Conservation (phyloP, 2,797 vertebrate species). For the Cynopterus sphinx region DNA sequence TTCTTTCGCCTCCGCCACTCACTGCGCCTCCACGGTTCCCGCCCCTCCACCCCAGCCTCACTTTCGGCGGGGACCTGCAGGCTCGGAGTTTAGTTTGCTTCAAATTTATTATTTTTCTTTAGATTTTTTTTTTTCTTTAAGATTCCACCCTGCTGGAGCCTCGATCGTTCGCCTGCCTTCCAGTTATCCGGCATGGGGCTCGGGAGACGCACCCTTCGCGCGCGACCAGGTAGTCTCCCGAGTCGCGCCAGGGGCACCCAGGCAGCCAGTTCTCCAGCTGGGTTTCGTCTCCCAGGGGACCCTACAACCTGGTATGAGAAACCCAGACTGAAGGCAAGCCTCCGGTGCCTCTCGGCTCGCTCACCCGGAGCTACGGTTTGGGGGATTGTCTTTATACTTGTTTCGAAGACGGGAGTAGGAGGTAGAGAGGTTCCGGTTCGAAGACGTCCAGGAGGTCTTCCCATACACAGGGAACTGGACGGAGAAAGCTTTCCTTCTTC, state of each 20-base stretch:
- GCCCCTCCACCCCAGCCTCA: slow-evolving; percentile 52
- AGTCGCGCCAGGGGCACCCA: background rate
- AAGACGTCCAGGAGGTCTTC: background rate
- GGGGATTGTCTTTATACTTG: background rate
- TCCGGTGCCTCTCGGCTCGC: background rate
- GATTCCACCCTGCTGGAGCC: background rate
- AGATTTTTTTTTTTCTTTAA: background rate
- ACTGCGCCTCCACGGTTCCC: background rate
- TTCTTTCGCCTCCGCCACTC: background rate
- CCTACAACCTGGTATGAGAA: background rate
- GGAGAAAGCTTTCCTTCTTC: background rate
- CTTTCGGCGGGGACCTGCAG: slow-evolving; percentile 38
- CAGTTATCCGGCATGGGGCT: background rate
- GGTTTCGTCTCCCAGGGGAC: background rate
- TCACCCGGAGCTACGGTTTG: background rate
- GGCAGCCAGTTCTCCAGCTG: background rate
- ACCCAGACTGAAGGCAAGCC: background rate
- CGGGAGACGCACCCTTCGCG: background rate
- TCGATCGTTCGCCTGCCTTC: background rate
- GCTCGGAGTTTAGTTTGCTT: slow-evolving; percentile 63
- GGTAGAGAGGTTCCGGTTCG: background rate
- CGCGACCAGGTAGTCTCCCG: background rate
- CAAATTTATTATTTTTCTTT: slow-evolving; percentile 18
- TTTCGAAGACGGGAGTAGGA: background rate
- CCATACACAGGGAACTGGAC: background rate